Conservation (phyloP, 64 coral and sea anemone species). For the Pocillopora verrucosa region DNA sequence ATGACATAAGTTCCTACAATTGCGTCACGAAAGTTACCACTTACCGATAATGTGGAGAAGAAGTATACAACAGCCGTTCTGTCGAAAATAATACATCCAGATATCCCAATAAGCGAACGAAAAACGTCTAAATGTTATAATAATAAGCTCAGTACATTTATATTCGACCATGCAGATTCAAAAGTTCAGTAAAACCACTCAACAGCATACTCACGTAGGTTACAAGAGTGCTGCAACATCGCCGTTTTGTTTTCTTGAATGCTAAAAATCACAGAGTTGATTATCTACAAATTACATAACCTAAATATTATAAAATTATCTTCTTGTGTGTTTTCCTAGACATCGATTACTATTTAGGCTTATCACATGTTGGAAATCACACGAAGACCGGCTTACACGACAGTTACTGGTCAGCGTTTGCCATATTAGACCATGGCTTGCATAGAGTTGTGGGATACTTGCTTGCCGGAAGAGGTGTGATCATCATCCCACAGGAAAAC, state of each 20-base stretch:
- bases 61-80: not conserved
- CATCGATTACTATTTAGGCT: not conserved
- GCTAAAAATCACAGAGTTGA: not conserved
- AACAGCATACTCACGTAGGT: slow-evolving; percentile 8
- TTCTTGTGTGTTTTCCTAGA: not conserved
- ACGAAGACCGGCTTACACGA: not conserved
- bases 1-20: too few relatives aligned
- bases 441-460: not conserved
- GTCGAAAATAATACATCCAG: not conserved
- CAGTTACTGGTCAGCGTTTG: not conserved
- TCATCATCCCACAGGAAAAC: not conserved
- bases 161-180: not conserved
- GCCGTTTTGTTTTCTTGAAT: not conserved
- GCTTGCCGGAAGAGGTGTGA: slow-evolving; percentile 9
- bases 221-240: not conserved
- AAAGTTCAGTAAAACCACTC: not conserved
- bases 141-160: too few relatives aligned
- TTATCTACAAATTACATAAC: not conserved
- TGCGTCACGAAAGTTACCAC: not conserved
- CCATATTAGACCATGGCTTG: not conserved
- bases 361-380: not conserved
- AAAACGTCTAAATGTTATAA: not conserved
- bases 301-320: not conserved
- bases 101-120: not conserved
- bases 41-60: not conserved